These are phyloP conservation scores for Sarcophaga caerulescens DNA, from an alignment of 2,888 invertebrate species.

Conservation along the genomic window DNA sequence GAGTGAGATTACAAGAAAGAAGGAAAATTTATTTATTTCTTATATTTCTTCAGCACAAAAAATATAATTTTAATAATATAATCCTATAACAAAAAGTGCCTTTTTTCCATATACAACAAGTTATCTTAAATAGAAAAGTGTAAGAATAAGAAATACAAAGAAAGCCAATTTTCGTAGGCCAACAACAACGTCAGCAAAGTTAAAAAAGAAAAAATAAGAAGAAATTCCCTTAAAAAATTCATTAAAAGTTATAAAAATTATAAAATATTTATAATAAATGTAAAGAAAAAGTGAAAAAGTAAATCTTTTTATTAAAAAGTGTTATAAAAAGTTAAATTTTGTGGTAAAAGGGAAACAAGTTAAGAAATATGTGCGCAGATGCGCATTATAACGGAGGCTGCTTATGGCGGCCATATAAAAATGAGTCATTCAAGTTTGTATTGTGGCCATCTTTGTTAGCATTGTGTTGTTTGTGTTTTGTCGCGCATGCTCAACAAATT, in stretches of 20 bases:
- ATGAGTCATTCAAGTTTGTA: constrained; percentile 42
- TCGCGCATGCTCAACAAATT: constrained; percentile 10
- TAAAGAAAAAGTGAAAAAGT: constrained; percentile 21
- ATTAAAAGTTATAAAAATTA: not conserved
- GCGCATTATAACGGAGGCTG: constrained; percentile 35
- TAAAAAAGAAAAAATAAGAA: constrained; percentile 20
- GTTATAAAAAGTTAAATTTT: constrained; percentile 20
- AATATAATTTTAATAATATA: constrained; percentile 26
- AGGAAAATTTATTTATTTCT: constrained; percentile 27
- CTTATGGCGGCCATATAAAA: constrained; percentile 8
- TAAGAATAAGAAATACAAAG: constrained; percentile 12
- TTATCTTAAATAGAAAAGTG: not conserved
- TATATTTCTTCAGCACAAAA: constrained; percentile 28
- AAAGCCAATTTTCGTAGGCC: constrained; percentile 37
- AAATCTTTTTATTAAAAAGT: not conserved
- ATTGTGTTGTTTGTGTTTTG: not conserved
- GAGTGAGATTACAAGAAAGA: not conserved
- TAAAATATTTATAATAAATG: constrained; percentile 18
- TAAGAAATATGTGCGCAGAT: constrained; percentile 50
- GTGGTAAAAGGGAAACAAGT: constrained; percentile 3
- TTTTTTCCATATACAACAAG: not conserved
- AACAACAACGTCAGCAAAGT: constrained; percentile 65
- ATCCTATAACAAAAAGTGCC: constrained; percentile 10
- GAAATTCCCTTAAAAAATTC: not conserved
- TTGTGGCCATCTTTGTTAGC: constrained; percentile 18